These are phyloP conservation scores for Bombyx mori DNA, from an alignment of 1,140 invertebrate species.

Conservation along the genomic window ASM3026992v2 NC_085119.1:12467501-12468000, in stretches of 20 bases:
- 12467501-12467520: no score
- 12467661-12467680: slow-evolving; percentile 52
- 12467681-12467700: no score
- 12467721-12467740: slow-evolving; percentile 12
- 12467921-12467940: background rate
- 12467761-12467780: background rate
- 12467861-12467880: no score
- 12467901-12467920: background rate
- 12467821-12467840: background rate
- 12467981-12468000: slow-evolving; percentile 40
- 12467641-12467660: slow-evolving; percentile 40
- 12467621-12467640: slow-evolving; percentile 19
- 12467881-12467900: background rate
- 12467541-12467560: no score
- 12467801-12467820: background rate
- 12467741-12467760: background rate
- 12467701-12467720: slow-evolving; percentile 43
- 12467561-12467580: no score
- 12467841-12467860: no score
- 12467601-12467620: slow-evolving; percentile 9
- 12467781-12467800: background rate
- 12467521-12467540: no score
- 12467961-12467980: slow-evolving; percentile 63
- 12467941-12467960: slow-evolving; percentile 6
- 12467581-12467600: no score